These are phyloP conservation scores for Eilema depressum DNA, from an alignment of 2,888 invertebrate genomes.

Conservation along the genomic window DNA sequence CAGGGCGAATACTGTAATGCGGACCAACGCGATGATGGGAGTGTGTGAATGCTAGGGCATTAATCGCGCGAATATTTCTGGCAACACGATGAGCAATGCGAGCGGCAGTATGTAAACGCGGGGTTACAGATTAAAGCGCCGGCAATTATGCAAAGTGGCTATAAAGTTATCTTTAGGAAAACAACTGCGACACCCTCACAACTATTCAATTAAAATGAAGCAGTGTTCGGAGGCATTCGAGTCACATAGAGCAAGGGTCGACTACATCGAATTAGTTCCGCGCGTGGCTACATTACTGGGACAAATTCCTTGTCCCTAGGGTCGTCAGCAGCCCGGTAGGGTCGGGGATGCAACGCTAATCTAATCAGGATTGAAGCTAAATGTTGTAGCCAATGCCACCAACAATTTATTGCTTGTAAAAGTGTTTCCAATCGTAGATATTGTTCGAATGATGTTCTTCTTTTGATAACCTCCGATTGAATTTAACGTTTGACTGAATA, in stretches of 20 bases:
- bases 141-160: constrained; percentile 83
- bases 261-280: constrained; percentile 82
- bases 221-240: constrained; percentile 79
- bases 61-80: too few species aligned
- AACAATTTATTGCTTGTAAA: constrained; percentile 86
- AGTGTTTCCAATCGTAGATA: constrained; percentile 86
- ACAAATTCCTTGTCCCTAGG: constrained; percentile 82
- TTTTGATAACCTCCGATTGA: constrained; percentile 78
- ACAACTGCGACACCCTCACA: constrained; percentile 76
- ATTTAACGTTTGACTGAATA: constrained; percentile 79
- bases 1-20: too few species aligned
- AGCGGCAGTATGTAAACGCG: too few species aligned
- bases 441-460: constrained; percentile 75
- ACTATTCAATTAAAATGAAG: constrained; percentile 87
- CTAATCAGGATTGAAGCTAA: constrained; percentile 86
- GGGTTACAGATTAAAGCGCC: constrained; percentile 81
- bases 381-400: constrained; percentile 82
- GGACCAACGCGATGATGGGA: too few species aligned
- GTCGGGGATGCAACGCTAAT: constrained; percentile 83
- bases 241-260: constrained; percentile 81
- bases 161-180: constrained; percentile 84
- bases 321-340: constrained; percentile 49
- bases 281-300: constrained; percentile 86
- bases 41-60: too few species aligned
- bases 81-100: too few species aligned